Conservation (phyloP, 2,797 vertebrate species). For the Nothura maculosa region DNA sequence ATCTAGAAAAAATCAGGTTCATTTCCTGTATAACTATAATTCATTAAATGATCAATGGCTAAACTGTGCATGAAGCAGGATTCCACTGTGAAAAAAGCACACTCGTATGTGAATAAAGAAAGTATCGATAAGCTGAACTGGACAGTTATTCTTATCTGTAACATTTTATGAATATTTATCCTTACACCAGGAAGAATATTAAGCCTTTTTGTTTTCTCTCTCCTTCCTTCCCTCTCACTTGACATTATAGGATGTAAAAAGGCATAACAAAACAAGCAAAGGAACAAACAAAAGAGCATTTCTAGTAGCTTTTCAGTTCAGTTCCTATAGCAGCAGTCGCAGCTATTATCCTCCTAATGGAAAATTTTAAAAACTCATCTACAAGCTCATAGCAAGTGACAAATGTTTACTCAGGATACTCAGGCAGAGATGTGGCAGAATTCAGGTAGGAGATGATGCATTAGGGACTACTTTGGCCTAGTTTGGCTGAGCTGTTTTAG, state of each 20-base stretch:
- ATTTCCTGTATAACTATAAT: not conserved
- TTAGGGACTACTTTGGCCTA: not conserved
- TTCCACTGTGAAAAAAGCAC: accelerated
- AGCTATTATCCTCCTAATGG: not conserved
- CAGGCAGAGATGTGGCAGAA: not conserved
- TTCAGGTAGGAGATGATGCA: not conserved
- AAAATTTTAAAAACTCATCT: not conserved
- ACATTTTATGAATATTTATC: not conserved
- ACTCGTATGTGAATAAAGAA: not conserved
- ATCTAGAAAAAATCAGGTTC: not conserved
- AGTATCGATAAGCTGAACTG: not conserved
- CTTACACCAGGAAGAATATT: not conserved
- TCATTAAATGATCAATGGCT: not conserved
- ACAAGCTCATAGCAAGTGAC: not conserved
- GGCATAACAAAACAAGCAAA: no score
- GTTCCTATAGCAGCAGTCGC: not conserved
- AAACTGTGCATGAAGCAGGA: not conserved
- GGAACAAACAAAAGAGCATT: no score
- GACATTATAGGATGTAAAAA: not conserved
- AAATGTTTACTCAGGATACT: not conserved
- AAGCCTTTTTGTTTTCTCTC: not conserved
- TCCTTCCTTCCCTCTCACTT: not conserved
- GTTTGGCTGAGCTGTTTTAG: not conserved
- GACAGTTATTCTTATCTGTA: not conserved
- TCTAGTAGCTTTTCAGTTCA: not conserved